Evolutionary conservation across 2,888 invertebrate species (phyloP).

Genomic region (Ptilodon capucinus): DNA sequence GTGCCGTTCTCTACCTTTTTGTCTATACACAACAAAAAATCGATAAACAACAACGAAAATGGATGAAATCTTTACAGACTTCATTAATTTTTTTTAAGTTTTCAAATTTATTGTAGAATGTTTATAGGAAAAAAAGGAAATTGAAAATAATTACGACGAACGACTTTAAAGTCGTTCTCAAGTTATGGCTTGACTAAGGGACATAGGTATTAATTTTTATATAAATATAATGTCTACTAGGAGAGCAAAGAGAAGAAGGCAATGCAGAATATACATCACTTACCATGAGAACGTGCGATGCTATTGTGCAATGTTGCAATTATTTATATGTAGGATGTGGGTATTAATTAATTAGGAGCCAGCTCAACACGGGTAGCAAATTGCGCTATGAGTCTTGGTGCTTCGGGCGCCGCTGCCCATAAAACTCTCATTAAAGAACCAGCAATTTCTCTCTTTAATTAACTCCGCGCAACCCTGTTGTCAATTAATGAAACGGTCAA

Average conservation of each 20-base stretch:
- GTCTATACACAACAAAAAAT: neutral
- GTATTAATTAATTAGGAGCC: slow-evolving; percentile 51
- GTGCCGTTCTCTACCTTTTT: neutral
- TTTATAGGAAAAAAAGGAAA: too few relatives aligned
- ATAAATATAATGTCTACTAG: too few relatives aligned
- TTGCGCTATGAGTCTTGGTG: slow-evolving; percentile 52
- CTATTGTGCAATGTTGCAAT: slow-evolving; percentile 17
- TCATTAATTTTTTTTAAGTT: too few relatives aligned
- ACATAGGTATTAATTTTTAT: too few relatives aligned
- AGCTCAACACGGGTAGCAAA: slow-evolving; percentile 46
- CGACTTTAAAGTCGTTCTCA: too few relatives aligned
- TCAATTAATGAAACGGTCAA: slow-evolving; percentile 48
- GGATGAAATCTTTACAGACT: too few relatives aligned
- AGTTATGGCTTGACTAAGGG: too few relatives aligned
- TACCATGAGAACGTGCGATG: neutral
- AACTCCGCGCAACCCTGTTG: slow-evolving; percentile 52
- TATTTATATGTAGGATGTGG: slow-evolving; percentile 42
- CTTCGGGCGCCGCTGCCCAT: slow-evolving; percentile 41
- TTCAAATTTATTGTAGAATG: too few relatives aligned
- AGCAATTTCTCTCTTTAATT: slow-evolving; percentile 61
- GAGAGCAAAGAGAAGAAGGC: neutral
- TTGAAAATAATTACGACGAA: too few relatives aligned
- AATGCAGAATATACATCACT: neutral
- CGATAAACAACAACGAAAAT: too few relatives aligned
- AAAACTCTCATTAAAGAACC: slow-evolving; percentile 58